These are phyloP conservation scores for Drosophila serrata DNA, from an alignment of 1,140 invertebrate species.

Conservation along the genomic window DNA sequence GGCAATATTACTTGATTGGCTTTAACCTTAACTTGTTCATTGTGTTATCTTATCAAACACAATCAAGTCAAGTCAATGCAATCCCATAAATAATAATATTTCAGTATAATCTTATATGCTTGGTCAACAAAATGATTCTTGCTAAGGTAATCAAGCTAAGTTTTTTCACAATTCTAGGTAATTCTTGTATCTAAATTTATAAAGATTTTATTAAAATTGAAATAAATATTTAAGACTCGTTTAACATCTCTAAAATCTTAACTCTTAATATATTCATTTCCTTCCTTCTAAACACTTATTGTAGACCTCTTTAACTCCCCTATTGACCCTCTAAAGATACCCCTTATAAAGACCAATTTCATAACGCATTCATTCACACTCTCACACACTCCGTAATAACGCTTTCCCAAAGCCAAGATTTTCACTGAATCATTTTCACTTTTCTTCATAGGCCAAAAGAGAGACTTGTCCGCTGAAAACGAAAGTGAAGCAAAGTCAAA, in stretches of 20 bases:
- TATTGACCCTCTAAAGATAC: not conserved
- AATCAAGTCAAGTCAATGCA: slow-evolving; percentile 4
- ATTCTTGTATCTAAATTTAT: not conserved
- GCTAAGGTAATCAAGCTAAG: not conserved
- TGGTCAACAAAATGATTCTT: not conserved
- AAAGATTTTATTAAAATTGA: not conserved
- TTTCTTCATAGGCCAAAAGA: slow-evolving; percentile 46
- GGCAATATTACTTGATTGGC: not conserved
- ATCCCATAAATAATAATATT: not conserved
- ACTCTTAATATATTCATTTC: not conserved
- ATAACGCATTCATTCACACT: slow-evolving; percentile 25
- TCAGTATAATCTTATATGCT: slow-evolving; percentile 5
- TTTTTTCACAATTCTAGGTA: not conserved
- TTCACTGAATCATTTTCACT: slow-evolving; percentile 62
- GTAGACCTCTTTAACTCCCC: not conserved
- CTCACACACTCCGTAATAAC: slow-evolving; percentile 7
- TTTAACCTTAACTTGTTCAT: not conserved
- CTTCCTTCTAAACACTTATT: not conserved
- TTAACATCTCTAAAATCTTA: too few species aligned
- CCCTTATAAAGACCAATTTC: slow-evolving; percentile 18
- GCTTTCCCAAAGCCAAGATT: slow-evolving; percentile 46
- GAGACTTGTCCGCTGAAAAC: slow-evolving; percentile 39
- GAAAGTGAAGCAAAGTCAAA: slow-evolving; percentile 61
- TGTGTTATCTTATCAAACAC: not conserved
- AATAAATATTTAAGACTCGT: not conserved